Percentiles rank a stretch among this genome's conserved stretches.
Evolutionary conservation across 1,140 invertebrate genomes (phyloP).

Genomic region (Psix sp.): DNA sequence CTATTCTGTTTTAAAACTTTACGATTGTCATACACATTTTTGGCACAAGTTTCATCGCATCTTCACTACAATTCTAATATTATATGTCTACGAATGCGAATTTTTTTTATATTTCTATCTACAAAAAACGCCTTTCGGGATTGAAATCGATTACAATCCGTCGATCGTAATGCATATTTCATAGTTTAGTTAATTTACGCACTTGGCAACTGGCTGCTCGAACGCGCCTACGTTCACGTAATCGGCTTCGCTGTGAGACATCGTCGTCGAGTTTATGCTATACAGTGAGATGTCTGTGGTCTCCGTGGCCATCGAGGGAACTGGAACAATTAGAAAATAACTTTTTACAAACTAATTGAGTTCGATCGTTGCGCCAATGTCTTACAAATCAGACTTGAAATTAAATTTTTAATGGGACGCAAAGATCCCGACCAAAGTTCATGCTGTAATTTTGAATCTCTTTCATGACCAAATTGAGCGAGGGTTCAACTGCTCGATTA

Average conservation of each 20-base stretch:
- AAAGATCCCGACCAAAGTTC: no score
- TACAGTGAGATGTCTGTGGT: conserved; percentile 80
- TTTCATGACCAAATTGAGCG: no score
- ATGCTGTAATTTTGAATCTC: no score
- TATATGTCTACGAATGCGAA: conserved; percentile 45
- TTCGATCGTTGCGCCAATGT: no score
- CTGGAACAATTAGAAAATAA: conserved; percentile 70
- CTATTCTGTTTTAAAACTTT: conserved; percentile 8
- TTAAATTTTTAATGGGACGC: no score
- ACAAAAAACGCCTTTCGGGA: conserved; percentile 40
- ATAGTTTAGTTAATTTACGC: no score
- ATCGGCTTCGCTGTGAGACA: conserved; percentile 77
- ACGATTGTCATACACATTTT: conserved; percentile 14
- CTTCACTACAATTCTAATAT: conserved; percentile 46
- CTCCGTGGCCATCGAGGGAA: conserved; percentile 77
- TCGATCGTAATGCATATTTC: conserved; percentile 53
- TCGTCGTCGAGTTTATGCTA: conserved; percentile 77
- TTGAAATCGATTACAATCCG: conserved; percentile 42
- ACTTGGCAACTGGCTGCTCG: conserved; percentile 69
- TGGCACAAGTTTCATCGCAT: conserved; percentile 35
- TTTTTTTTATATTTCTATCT: conserved; percentile 29
- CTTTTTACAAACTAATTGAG: no score
- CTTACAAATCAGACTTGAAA: no score
- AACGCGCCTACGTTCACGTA: conserved; percentile 74
- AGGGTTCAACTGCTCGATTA: no score